Conservation (phyloP, 1,140 invertebrate genomes). For the Globodera rostochiensis region DNA sequence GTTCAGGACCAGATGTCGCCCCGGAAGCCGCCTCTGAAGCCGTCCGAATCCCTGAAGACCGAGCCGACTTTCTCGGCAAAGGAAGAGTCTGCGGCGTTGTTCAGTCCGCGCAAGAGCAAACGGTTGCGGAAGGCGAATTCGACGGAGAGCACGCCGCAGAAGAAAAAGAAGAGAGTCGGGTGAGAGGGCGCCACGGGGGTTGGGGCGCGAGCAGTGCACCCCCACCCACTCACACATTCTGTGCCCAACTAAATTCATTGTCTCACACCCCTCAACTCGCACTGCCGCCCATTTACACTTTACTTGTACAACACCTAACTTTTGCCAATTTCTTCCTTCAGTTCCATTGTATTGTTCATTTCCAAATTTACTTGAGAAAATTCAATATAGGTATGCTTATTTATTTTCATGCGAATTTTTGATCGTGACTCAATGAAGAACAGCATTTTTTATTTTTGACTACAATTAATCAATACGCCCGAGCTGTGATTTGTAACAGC, state of each 20-base stretch:
- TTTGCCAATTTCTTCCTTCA: not conserved
- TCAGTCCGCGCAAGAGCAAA: slow-evolving; percentile 9
- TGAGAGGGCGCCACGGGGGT: not conserved
- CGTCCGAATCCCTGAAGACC: not conserved
- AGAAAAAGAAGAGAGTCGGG: slow-evolving; percentile 4
- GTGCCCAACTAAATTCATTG: not conserved
- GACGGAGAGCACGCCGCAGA: slow-evolving; percentile 25
- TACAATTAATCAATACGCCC: too few species aligned
- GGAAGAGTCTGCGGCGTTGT: not conserved
- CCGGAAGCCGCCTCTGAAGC: not conserved
- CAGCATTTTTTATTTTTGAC: too few species aligned
- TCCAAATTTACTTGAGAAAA: not conserved
- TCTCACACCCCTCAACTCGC: not conserved
- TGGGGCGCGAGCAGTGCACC: too few species aligned
- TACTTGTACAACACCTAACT: not conserved
- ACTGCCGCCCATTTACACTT: not conserved
- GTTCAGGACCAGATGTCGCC: not conserved
- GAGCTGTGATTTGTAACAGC: too few species aligned
- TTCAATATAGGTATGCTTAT: not conserved
- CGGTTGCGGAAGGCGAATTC: slow-evolving; percentile 18
- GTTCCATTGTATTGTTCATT: not conserved
- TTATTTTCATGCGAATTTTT: too few species aligned
- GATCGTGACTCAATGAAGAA: too few species aligned
- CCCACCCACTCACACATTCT: not conserved
- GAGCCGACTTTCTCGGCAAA: not conserved